Conservation (phyloP, 2,113 vertebrate genomes). For the Carassius gibelio region DNA sequence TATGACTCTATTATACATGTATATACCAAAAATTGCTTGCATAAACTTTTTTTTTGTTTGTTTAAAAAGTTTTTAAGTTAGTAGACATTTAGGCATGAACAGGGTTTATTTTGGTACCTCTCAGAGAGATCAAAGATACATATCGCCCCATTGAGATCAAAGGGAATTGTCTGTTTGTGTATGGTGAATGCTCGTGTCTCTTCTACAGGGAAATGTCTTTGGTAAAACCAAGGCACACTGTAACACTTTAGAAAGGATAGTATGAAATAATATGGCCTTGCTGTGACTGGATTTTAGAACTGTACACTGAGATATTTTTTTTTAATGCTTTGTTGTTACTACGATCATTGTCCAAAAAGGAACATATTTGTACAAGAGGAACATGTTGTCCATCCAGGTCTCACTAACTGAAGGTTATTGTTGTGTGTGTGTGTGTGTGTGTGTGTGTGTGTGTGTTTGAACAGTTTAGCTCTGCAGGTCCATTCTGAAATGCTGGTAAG, state of each 20-base stretch:
- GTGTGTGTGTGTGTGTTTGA: conserved; percentile 8
- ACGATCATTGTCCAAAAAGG: conserved; percentile 37
- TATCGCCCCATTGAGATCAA: not conserved
- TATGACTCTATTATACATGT: too few relatives aligned
- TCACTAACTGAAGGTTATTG: not conserved
- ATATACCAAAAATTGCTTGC: too few relatives aligned
- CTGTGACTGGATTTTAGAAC: not conserved
- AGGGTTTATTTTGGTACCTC: not conserved
- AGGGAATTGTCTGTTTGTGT: not conserved
- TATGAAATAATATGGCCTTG: not conserved
- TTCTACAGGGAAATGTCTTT: not conserved
- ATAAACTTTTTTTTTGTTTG: too few relatives aligned
- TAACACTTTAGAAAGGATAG: not conserved
- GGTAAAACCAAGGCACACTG: not conserved
- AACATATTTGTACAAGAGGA: conserved; percentile 12
- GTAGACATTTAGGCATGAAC: not conserved
- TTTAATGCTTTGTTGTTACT: not conserved
- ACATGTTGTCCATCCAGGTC: conserved; percentile 35
- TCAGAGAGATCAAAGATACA: not conserved
- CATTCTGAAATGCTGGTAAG: conserved; percentile 43
- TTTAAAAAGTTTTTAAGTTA: too few relatives aligned
- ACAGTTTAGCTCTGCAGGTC: conserved; percentile 52
- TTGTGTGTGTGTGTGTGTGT: not conserved
- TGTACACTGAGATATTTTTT: not conserved
- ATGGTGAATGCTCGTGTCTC: not conserved